These are phyloP conservation scores for Limnodromus scolopaceus DNA, from an alignment of 2,797 vertebrate genomes.

Conservation along the genomic window DNA sequence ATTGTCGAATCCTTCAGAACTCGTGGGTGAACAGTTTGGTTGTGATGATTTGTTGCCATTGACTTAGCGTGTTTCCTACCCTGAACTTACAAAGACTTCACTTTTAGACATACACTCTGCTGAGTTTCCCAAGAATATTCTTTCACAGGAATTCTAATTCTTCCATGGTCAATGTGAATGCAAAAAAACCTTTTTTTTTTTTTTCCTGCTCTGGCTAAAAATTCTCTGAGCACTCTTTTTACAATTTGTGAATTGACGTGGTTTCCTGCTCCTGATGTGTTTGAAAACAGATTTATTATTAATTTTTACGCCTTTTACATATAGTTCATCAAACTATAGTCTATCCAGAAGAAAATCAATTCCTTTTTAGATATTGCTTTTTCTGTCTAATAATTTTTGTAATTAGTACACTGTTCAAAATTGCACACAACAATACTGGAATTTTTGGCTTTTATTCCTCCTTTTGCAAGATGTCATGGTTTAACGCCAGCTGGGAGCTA, in stretches of 20 bases:
- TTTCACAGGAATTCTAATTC: background rate
- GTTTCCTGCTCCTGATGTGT: background rate
- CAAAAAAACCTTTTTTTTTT: background rate
- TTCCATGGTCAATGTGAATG: background rate
- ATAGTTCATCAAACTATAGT: background rate
- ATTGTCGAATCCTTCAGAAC: background rate
- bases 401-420: background rate
- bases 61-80: background rate
- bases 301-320: background rate
- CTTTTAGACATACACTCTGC: background rate
- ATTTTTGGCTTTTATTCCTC: background rate
- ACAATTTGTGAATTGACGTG: background rate
- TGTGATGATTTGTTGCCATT: background rate
- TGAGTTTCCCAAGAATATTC: background rate
- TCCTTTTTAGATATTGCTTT: background rate
- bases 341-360: background rate
- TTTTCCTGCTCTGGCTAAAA: background rate
- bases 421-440: background rate
- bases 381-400: background rate
- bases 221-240: background rate
- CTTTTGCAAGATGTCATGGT: background rate
- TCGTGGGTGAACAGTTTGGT: background rate
- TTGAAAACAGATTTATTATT: background rate
- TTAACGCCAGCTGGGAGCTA: background rate
- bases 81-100: background rate